phyloP scores from a whole-genome alignment of 1,140 invertebrate genomes.

The Leptopilina boulardi region DNA sequence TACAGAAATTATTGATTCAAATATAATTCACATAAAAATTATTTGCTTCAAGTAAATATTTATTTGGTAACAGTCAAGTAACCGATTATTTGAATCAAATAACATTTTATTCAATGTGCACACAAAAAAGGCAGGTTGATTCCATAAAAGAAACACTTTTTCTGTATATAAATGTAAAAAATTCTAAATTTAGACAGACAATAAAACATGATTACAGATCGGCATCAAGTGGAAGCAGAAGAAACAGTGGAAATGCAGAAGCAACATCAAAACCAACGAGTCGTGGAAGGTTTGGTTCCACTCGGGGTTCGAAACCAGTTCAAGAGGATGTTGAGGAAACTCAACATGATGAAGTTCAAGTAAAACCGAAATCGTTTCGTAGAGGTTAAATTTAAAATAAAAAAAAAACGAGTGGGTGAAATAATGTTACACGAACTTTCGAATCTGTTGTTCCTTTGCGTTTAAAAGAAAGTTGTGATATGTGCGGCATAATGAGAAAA shows the following conservation, averaged over 20 bases:
- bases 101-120: too few relatives aligned
- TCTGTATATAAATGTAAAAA: too few relatives aligned
- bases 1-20: too few relatives aligned
- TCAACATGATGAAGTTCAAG: slow-evolving; percentile 65
- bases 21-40: too few relatives aligned
- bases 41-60: too few relatives aligned
- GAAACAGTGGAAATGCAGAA: slow-evolving; percentile 36
- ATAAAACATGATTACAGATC: slow-evolving; percentile 46
- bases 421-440: slow-evolving; percentile 31
- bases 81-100: too few relatives aligned
- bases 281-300: slow-evolving; percentile 59
- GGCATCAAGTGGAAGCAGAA: slow-evolving; percentile 50
- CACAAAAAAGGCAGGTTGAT: too few relatives aligned
- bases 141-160: too few relatives aligned
- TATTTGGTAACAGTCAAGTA: too few relatives aligned
- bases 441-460: slow-evolving; percentile 26
- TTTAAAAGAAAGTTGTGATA: slow-evolving; percentile 29
- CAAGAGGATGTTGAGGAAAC: slow-evolving; percentile 67
- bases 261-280: slow-evolving; percentile 55
- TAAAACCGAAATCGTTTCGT: slow-evolving; percentile 64
- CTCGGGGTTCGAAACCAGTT: slow-evolving; percentile 54
- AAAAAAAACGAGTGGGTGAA: slow-evolving; percentile 9
- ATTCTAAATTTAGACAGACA: too few relatives aligned
- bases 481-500: background rate
- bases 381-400: too few relatives aligned